A percentile compares a stretch with the other conserved stretches of the same genome.
Evolutionary conservation across 2,888 invertebrate species (phyloP).

Genomic region (Liodrosophila aerea): DNA sequence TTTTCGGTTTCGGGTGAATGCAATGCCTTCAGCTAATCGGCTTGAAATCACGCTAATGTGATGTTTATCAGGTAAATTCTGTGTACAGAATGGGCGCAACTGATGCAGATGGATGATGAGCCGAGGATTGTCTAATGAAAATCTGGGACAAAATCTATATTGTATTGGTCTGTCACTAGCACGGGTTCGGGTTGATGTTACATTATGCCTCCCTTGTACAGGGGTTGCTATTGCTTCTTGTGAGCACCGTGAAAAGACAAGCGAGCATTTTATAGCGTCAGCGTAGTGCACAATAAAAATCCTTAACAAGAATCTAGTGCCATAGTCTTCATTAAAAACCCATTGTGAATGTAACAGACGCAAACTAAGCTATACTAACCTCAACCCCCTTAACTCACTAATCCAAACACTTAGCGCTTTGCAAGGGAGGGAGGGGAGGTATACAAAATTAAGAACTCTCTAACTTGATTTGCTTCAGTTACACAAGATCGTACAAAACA

Average conservation of each 20-base stretch:
- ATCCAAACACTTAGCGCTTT: too few species aligned
- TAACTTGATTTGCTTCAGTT: too few species aligned
- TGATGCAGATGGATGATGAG: slow-evolving; percentile 29
- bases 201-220: background rate
- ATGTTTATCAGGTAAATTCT: slow-evolving; percentile 56
- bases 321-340: too few species aligned
- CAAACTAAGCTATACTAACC: too few species aligned
- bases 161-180: slow-evolving; percentile 24
- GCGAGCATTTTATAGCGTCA: background rate
- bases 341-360: too few species aligned
- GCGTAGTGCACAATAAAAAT: background rate
- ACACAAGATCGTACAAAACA: too few species aligned
- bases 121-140: slow-evolving; percentile 38
- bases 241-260: too few species aligned
- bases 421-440: too few species aligned
- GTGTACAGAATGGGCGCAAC: slow-evolving; percentile 18
- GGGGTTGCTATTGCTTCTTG: slow-evolving; percentile 29
- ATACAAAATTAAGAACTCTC: too few species aligned
- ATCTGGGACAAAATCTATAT: slow-evolving; percentile 53
- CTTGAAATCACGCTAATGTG: slow-evolving; percentile 70
- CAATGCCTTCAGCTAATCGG: slow-evolving; percentile 53
- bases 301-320: too few species aligned
- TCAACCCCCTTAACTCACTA: too few species aligned
- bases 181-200: slow-evolving; percentile 5
- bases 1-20: slow-evolving; percentile 1